phyloP scores from a whole-genome alignment of 1,140 invertebrate species.

The Zaprionus nigranus region DNA sequence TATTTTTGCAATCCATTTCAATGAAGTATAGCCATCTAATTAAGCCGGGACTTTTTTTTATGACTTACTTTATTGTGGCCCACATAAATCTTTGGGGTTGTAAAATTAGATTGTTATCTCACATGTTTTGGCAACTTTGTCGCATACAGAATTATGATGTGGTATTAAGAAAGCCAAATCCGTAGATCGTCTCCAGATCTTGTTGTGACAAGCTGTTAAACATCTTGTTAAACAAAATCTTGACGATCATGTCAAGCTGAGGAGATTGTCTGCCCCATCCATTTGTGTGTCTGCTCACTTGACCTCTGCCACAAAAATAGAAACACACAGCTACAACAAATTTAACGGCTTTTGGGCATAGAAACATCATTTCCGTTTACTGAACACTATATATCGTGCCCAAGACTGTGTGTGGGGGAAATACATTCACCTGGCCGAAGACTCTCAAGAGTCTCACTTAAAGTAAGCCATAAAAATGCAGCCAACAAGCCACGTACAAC shows the following conservation, averaged over 20 bases:
- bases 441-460: constrained; percentile 51
- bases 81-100: constrained; percentile 30
- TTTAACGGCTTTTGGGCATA: constrained; percentile 75
- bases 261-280: constrained; percentile 57
- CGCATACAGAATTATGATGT: constrained; percentile 13
- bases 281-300: constrained; percentile 71
- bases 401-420: constrained; percentile 64
- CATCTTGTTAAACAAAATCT: constrained; percentile 43
- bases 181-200: constrained; percentile 11
- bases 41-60: constrained; percentile 37
- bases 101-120: constrained; percentile 14
- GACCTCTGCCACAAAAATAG: constrained; percentile 63
- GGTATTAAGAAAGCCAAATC: constrained; percentile 25
- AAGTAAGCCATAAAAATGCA: constrained; percentile 62
- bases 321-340: constrained; percentile 54
- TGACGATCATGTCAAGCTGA: constrained; percentile 50
- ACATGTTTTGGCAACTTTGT: constrained; percentile 30
- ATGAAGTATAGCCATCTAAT: constrained; percentile 45
- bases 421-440: constrained; percentile 72
- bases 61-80: constrained; percentile 7
- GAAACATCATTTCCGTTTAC: constrained; percentile 76
- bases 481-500: constrained; percentile 6
- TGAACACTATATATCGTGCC: constrained; percentile 22
- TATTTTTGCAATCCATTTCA: constrained; percentile 47
- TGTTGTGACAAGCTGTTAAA: constrained; percentile 38